Conservation (phyloP, 2,888 invertebrate genomes). For the Tetramorium bicarinatum region DNA sequence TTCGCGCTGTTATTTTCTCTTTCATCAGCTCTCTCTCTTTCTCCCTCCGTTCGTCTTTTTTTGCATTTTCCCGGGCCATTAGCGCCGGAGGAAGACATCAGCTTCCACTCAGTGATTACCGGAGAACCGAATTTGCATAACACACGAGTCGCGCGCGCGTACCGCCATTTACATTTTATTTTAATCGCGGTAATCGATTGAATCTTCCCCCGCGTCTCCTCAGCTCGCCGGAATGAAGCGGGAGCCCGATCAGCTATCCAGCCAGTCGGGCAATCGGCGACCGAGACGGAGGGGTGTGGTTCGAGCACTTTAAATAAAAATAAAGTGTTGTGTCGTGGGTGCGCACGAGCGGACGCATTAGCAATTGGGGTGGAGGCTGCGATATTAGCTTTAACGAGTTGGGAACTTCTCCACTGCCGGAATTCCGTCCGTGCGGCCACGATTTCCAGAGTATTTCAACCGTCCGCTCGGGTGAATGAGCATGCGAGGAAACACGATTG, state of each 20-base stretch:
- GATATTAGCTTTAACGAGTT: constrained; percentile 83
- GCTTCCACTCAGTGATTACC: constrained; percentile 86
- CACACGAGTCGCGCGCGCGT: constrained; percentile 81
- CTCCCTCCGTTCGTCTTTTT: constrained; percentile 66
- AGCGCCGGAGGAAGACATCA: constrained; percentile 85
- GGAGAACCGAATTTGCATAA: constrained; percentile 84
- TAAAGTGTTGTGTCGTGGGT: constrained; percentile 80
- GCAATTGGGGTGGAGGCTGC: constrained; percentile 82
- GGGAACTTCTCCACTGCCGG: constrained; percentile 67
- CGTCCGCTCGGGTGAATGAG: not conserved
- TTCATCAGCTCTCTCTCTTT: constrained; percentile 64
- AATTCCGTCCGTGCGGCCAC: constrained; percentile 1
- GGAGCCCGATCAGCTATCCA: constrained; percentile 46
- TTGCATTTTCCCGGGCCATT: constrained; percentile 83
- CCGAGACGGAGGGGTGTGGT: constrained; percentile 53
- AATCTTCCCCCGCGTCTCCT: constrained; percentile 61
- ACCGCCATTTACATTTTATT: constrained; percentile 85
- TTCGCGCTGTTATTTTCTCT: constrained; percentile 56
- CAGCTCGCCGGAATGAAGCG: constrained; percentile 76
- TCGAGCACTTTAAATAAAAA: constrained; percentile 84
- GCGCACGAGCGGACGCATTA: constrained; percentile 83
- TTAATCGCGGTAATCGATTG: constrained; percentile 86
- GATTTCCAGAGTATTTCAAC: constrained; percentile 6
- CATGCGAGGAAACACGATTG: not conserved
- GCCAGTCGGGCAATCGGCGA: constrained; percentile 36